Percentiles rank a stretch among this genome's conserved stretches.
Evolutionary conservation across 1,140 invertebrate species (phyloP).

Genomic region (Aphelenchoides besseyi): DNA sequence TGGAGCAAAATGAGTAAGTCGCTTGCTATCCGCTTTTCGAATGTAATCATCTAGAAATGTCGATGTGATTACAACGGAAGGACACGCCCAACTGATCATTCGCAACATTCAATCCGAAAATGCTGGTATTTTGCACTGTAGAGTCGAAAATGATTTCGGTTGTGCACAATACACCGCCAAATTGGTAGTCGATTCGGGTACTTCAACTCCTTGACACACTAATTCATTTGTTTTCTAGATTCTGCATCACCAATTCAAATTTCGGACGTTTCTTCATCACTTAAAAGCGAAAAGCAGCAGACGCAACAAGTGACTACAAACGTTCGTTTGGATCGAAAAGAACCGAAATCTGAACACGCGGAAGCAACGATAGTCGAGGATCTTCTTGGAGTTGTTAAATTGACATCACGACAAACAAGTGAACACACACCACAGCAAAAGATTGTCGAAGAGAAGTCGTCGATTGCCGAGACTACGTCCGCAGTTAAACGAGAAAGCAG

Average conservation of each 20-base stretch:
- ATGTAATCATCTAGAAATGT: slow-evolving; percentile 27
- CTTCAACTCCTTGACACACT: no score
- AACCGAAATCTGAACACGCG: background rate
- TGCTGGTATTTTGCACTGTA: slow-evolving; percentile 38
- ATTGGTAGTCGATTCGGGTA: slow-evolving; percentile 23
- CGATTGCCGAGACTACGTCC: background rate
- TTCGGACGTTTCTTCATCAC: background rate
- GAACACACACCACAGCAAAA: background rate
- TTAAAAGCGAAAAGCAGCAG: slow-evolving; percentile 13
- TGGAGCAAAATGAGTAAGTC: slow-evolving; percentile 37
- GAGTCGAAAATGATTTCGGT: slow-evolving; percentile 45
- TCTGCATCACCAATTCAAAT: background rate
- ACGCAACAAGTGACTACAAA: slow-evolving; percentile 10
- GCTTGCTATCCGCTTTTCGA: background rate
- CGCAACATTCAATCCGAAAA: slow-evolving; percentile 34
- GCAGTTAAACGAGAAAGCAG: background rate
- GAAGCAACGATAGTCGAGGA: background rate
- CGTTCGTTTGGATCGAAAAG: background rate
- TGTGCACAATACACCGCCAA: slow-evolving; percentile 37
- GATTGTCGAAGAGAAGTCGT: background rate
- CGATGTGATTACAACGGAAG: slow-evolving; percentile 34
- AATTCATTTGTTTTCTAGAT: background rate
- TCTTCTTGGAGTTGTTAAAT: background rate
- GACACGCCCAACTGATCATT: slow-evolving; percentile 38
- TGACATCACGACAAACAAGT: background rate